Conservation (phyloP, 2,113 vertebrate genomes). For the Coracopsis vasa region DNA sequence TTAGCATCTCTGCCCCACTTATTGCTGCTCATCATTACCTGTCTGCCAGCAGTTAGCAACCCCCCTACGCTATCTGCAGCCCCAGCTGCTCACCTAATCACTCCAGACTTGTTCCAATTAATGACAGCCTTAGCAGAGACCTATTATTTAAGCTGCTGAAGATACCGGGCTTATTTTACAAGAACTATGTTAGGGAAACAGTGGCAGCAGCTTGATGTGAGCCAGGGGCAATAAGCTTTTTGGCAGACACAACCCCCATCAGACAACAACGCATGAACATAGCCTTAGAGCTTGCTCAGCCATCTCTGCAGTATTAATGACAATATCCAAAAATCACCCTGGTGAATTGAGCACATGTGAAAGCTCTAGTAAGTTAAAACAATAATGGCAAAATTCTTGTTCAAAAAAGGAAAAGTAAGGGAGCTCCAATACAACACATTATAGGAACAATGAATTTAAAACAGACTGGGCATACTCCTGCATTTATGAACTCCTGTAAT, state of each 20-base stretch:
- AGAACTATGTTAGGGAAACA: not conserved
- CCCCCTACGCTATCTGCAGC: not conserved
- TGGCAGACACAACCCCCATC: not conserved
- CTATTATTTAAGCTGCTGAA: not conserved
- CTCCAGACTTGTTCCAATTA: not conserved
- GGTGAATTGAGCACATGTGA: not conserved
- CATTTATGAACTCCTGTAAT: not conserved
- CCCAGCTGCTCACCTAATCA: not conserved
- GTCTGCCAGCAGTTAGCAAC: not conserved
- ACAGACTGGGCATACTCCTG: not conserved
- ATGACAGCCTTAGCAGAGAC: not conserved
- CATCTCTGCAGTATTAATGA: constrained; percentile 19
- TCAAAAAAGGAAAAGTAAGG: not conserved
- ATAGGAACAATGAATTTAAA: not conserved
- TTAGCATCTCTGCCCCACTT: not conserved
- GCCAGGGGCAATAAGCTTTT: not conserved
- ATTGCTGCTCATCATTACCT: not conserved
- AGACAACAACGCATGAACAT: not conserved
- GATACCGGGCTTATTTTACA: not conserved
- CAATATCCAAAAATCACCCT: not conserved
- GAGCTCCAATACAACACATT: not conserved
- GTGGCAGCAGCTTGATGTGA: constrained; percentile 10
- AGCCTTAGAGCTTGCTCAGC: constrained; percentile 6
- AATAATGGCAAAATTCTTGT: not conserved
- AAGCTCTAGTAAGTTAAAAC: not conserved